These are phyloP conservation scores for Thalassoma bifasciatum DNA, from an alignment of 2,113 vertebrate species.

Conservation along the genomic window DNA sequence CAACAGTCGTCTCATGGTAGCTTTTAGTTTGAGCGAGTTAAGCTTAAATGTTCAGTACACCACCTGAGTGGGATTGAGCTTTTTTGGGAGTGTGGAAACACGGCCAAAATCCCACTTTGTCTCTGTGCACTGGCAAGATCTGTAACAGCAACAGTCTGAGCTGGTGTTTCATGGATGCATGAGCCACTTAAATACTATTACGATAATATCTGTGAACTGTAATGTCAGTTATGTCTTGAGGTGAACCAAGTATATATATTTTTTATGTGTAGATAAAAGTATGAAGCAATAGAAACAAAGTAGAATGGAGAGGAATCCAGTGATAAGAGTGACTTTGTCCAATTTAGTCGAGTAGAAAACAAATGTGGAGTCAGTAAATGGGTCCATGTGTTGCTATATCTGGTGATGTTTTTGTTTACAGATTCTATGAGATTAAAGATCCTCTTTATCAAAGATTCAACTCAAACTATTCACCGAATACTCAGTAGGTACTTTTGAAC, in stretches of 20 bases:
- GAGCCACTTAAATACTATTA: constrained; percentile 17
- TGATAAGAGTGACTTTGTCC: constrained; percentile 28
- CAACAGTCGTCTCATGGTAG: constrained; percentile 74
- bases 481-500: neutral
- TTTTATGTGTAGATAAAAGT: neutral
- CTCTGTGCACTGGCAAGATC: neutral
- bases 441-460: no score
- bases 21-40: constrained; percentile 35
- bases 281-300: neutral
- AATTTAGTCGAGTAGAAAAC: neutral
- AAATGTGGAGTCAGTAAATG: neutral
- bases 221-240: constrained; percentile 11
- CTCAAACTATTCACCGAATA: neutral
- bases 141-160: neutral
- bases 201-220: neutral
- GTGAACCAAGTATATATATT: neutral
- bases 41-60: constrained; percentile 45
- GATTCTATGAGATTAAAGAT: no score
- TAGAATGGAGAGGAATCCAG: constrained; percentile 39
- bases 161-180: neutral
- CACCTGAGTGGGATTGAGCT: constrained; percentile 19
- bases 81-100: neutral
- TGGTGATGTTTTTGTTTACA: no score
- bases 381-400: neutral
- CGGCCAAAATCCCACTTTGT: neutral